phyloP scores from a whole-genome alignment of 2,113 vertebrate species.

The Oncorhynchus clarkii region DNA sequence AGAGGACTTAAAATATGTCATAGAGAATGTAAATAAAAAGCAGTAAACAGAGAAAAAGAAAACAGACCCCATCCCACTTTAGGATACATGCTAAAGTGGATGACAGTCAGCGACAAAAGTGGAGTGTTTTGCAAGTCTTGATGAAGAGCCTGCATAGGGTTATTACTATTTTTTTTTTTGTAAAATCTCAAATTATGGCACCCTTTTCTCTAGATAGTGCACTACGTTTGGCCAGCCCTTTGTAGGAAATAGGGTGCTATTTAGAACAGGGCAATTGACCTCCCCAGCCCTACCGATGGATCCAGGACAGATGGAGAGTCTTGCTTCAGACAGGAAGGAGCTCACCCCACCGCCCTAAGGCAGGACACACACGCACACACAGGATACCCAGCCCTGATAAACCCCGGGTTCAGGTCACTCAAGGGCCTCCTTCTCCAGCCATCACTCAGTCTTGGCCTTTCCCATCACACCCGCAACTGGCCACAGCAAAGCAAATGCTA shows the following conservation, averaged over 20 bases:
- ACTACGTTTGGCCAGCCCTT: not conserved
- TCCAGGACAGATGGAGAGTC: not conserved
- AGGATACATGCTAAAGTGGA: too few species aligned
- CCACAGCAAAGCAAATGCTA: too few species aligned
- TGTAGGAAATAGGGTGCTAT: not conserved
- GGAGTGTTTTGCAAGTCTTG: too few species aligned
- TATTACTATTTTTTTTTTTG: too few species aligned
- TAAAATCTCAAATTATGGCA: too few species aligned
- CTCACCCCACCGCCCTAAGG: not conserved
- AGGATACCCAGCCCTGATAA: not conserved
- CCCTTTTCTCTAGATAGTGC: not conserved
- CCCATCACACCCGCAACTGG: not conserved
- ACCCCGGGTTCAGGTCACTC: not conserved
- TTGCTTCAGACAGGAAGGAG: not conserved
- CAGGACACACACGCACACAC: slow-evolving; percentile 6
- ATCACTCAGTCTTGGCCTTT: not conserved
- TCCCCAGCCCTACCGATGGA: not conserved
- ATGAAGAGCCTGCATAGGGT: too few species aligned
- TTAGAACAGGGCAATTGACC: not conserved
- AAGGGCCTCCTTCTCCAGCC: slow-evolving; percentile 2
- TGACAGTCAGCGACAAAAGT: too few species aligned
- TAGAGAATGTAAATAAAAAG: not conserved
- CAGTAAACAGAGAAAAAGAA: not conserved
- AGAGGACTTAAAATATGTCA: not conserved
- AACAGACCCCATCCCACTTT: too few species aligned